Base-by-base conservation (phyloP, 2,797 vertebrate species). In the Chaunax sp. region DNA sequence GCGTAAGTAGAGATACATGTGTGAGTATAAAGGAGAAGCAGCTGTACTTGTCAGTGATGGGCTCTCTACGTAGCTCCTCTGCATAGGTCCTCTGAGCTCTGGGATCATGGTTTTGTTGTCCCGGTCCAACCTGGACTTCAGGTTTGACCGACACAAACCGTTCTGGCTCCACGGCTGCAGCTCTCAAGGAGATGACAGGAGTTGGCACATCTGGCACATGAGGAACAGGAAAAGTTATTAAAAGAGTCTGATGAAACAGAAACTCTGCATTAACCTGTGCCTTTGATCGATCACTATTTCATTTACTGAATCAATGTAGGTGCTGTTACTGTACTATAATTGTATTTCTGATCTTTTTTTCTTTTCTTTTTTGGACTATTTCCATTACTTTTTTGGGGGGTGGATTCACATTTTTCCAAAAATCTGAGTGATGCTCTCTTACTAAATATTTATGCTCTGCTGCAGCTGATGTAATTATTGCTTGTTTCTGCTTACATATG, bases 11-110 rank as follows among this genome's bases (percentile, higher is more conserved):
- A 37, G 30, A 25, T 6, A 12, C 11, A 43, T 0, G 10, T 23
- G 8, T 26, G 44, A 52, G 28, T 4, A 28, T 4, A 45, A 20
- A 30, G 20, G 6, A 11, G 10, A 53, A 12, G 49, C 16, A 28
- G 19, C 50, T 40, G 25, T 88, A 94, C 94, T 90, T 93, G 52
- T 94, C 92, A 35, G 72, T 62, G 62, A 91, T 66, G 0, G 91
- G 88, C 19, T 94, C 93, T 68, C 91, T 82, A 46, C 83, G 90
- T 1, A 94, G 87, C 58, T 94, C 92, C 41, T 93, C 92, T 1
- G 61, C 13, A 67, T 90, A 92, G 15, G 25, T 79, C 74, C 85
- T 90, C 72, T 88, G 91, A 51, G 78, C 38, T 69, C 80, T 78
- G 23, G 86, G 83, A 15, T 92, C 86, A 5, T 77, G 81, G 81